These are phyloP conservation scores for Anguilla marmorata DNA, from an alignment of 2,797 vertebrate species.

Conservation along the genomic window DNA sequence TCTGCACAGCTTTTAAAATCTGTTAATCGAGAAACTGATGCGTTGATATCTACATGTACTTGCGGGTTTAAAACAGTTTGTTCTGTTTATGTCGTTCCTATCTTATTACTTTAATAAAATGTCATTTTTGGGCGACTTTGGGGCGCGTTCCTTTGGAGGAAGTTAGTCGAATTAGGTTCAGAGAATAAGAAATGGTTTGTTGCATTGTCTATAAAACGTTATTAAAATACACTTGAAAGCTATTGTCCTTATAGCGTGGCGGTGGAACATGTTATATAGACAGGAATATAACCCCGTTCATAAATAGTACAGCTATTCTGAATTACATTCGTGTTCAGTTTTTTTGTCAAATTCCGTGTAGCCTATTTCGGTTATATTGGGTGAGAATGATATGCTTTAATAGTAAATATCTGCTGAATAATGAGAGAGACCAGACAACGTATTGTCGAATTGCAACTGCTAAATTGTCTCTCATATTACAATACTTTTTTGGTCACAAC, in stretches of 20 bases:
- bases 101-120: background rate
- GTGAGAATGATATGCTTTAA: background rate
- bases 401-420: background rate
- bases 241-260: background rate
- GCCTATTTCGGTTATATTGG: background rate
- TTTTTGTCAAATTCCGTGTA: background rate
- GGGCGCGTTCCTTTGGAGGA: background rate
- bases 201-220: background rate
- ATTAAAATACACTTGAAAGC: background rate
- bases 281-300: background rate
- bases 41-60: slow-evolving; percentile 43
- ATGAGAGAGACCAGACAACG: background rate
- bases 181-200: background rate
- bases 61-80: slow-evolving; percentile 33
- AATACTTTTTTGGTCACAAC: background rate
- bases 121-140: background rate
- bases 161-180: background rate
- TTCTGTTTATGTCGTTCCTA: background rate
- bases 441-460: background rate
- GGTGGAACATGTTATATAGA: background rate
- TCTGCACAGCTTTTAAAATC: slow-evolving; percentile 43
- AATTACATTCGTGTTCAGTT: background rate
- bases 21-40: slow-evolving; percentile 34
- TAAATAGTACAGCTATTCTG: background rate
- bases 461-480: background rate